phyloP scores from a whole-genome alignment of 2,113 vertebrate species.

The Corynorhinus townsendii region DNA sequence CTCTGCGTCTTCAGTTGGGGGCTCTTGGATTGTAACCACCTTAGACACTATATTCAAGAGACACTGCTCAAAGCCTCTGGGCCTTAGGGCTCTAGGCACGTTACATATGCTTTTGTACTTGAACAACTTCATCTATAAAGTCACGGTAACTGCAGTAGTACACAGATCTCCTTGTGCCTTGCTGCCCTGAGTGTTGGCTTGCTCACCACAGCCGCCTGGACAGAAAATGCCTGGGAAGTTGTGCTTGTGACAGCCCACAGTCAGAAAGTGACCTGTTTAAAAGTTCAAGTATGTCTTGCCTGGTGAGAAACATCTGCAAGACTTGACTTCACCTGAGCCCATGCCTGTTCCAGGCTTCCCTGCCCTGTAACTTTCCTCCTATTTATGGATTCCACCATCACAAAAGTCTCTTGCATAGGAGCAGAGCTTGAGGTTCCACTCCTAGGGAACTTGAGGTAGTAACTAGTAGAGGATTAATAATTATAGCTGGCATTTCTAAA shows the following conservation, averaged over 20 bases:
- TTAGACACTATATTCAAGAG: background rate
- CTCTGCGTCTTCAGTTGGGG: background rate
- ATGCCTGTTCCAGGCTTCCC: background rate
- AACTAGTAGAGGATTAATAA: background rate
- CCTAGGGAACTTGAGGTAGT: background rate
- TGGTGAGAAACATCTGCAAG: background rate
- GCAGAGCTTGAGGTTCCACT: background rate
- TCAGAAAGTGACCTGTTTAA: fast-evolving
- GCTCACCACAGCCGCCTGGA: fast-evolving
- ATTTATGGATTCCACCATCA: too few relatives aligned
- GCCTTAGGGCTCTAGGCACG: background rate
- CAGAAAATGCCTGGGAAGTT: background rate
- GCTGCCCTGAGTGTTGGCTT: fast-evolving
- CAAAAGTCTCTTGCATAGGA: background rate
- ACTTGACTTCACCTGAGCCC: background rate
- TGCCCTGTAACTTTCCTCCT: too few relatives aligned
- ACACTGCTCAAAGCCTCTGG: background rate
- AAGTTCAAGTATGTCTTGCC: too few relatives aligned
- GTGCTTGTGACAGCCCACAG: background rate
- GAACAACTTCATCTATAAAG: background rate
- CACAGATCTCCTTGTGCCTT: too few relatives aligned
- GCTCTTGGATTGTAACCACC: too few relatives aligned
- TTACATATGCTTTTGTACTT: background rate
- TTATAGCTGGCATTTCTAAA: background rate
- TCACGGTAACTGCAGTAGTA: fast-evolving